Percentiles rank a stretch among this genome's conserved stretches.
Evolutionary conservation across 2,113 vertebrate genomes (phyloP).

Genomic region (Neomonachus schauinslandi): DNA sequence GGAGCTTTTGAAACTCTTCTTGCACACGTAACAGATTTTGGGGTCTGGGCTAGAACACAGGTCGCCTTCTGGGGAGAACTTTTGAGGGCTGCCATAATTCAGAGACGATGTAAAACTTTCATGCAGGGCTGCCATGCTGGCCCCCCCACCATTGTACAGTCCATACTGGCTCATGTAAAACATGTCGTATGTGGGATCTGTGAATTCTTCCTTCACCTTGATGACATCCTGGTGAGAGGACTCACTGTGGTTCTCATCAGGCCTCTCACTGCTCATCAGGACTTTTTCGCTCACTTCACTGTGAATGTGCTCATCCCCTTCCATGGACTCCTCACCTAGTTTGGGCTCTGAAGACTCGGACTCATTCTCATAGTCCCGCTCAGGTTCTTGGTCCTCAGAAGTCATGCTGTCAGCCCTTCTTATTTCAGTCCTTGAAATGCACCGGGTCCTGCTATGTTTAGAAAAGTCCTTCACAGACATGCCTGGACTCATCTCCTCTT

Average conservation of each 20-base stretch:
- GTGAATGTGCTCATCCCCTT: conserved; percentile 90
- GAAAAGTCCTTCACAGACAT: conserved; percentile 94
- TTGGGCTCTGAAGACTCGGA: conserved; percentile 98
- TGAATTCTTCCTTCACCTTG: conserved; percentile 98
- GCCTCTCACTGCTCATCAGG: conserved; percentile 88
- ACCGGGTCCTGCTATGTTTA: conserved; percentile 91
- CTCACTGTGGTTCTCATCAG: conserved; percentile 92
- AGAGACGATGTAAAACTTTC: conserved; percentile 97
- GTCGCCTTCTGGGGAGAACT: conserved; percentile 97
- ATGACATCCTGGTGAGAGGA: conserved; percentile 93
- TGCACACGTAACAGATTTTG: conserved; percentile 99
- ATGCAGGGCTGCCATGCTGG: conserved; percentile 97
- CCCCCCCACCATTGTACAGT: conserved; percentile 95
- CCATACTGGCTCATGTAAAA: conserved; percentile 99
- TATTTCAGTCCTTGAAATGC: conserved; percentile 91
- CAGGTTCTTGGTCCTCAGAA: conserved; percentile 98
- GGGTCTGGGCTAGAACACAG: conserved; percentile 98
- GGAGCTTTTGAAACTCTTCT: conserved; percentile 99
- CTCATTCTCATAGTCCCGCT: conserved; percentile 98
- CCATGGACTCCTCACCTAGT: conserved; percentile 95
- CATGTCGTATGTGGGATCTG: conserved; percentile 99
- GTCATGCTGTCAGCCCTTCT: conserved; percentile 97
- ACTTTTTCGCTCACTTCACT: conserved; percentile 86
- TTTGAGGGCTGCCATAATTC: conserved; percentile 96
- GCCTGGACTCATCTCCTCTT: conserved; percentile 97